A percentile compares a stretch with the other conserved stretches of the same genome.
phyloP scores from a whole-genome alignment of 2,888 invertebrate genomes.

The Tiliacea citrago region DNA sequence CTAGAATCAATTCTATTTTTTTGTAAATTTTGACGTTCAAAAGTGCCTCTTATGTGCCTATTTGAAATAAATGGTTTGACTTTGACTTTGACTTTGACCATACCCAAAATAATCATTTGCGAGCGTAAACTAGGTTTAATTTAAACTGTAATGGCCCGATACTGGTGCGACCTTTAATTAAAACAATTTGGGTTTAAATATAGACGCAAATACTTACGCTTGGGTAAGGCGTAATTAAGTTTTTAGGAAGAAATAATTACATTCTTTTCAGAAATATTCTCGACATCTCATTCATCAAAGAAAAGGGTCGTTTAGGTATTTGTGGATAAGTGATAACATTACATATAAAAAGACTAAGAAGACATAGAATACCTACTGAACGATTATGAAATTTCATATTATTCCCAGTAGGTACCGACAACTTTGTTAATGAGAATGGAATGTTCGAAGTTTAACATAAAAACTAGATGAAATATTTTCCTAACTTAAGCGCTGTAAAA shows the following conservation, averaged over 20 bases:
- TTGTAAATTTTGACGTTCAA: too few species aligned
- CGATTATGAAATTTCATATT: constrained; percentile 3
- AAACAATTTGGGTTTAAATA: constrained; percentile 42
- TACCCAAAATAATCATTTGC: constrained; percentile 7
- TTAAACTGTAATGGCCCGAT: constrained; percentile 36
- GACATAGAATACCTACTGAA: neutral
- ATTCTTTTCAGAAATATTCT: constrained; percentile 28
- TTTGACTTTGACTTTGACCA: too few species aligned
- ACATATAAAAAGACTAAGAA: neutral
- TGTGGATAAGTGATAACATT: neutral
- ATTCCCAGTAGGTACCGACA: neutral
- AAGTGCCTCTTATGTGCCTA: too few species aligned
- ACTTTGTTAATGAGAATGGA: constrained; percentile 36
- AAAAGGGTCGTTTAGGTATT: constrained; percentile 23
- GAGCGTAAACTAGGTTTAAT: constrained; percentile 47
- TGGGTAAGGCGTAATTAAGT: constrained; percentile 17
- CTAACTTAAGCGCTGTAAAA: too few species aligned
- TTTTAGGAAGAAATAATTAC: constrained; percentile 23
- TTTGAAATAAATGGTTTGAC: too few species aligned
- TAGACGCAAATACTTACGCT: constrained; percentile 26
- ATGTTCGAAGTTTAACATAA: constrained; percentile 32
- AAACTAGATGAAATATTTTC: too few species aligned
- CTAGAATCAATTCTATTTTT: too few species aligned
- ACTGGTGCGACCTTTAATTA: constrained; percentile 45
- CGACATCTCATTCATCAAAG: constrained; percentile 29